A percentile compares a stretch with the other conserved stretches of the same genome.
These are phyloP conservation scores for Tipula lateralis DNA, from an alignment of 2,888 invertebrate species.

Conservation along the genomic window DNA sequence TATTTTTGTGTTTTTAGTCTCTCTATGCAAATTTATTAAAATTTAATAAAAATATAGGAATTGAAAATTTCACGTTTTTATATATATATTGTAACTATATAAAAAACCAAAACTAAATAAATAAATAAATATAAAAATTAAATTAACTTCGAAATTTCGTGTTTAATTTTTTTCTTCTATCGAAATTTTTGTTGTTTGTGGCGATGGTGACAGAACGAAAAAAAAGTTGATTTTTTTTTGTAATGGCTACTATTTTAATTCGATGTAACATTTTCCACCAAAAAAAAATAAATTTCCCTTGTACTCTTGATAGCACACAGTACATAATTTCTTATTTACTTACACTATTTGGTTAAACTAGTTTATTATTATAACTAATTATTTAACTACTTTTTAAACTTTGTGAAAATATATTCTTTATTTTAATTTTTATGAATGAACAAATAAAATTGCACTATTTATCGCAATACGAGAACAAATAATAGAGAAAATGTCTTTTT, in stretches of 20 bases:
- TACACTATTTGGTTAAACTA: slow-evolving; percentile 19
- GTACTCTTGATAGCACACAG: not conserved
- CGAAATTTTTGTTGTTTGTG: slow-evolving; percentile 15
- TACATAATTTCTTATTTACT: not conserved
- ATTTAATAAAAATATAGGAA: not conserved
- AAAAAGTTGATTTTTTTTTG: not conserved
- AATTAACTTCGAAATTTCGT: slow-evolving; percentile 3
- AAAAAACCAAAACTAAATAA: not conserved
- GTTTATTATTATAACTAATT: not conserved
- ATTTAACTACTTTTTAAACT: not conserved
- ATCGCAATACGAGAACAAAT: not conserved
- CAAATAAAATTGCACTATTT: slow-evolving; percentile 24
- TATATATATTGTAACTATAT: not conserved
- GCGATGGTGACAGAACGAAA: not conserved
- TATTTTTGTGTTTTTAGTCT: not conserved
- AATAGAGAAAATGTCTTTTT: not conserved
- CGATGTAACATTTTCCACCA: slow-evolving; percentile 11
- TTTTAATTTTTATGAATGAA: not conserved
- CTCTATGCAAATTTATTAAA: not conserved
- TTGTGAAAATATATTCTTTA: not conserved
- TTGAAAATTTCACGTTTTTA: not conserved
- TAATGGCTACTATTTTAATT: slow-evolving; percentile 12
- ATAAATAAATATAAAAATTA: slow-evolving; percentile 7
- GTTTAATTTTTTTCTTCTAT: not conserved
- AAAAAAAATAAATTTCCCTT: not conserved